These are phyloP conservation scores for Garra rufa DNA, from an alignment of 2,113 vertebrate genomes.

Conservation along the genomic window DNA sequence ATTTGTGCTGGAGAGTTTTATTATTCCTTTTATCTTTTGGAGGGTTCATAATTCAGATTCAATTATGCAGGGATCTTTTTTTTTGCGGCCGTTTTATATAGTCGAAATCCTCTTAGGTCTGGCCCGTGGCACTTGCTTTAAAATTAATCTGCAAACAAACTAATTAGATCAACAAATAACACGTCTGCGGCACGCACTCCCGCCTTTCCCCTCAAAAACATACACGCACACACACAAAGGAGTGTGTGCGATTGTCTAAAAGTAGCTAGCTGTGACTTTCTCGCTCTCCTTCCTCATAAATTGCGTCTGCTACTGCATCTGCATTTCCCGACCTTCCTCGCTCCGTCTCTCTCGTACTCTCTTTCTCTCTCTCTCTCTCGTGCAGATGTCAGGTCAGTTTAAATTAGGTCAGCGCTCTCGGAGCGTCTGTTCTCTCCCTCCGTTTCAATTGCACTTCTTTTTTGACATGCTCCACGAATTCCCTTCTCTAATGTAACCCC, in stretches of 20 bases:
- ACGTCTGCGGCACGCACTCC: constrained; percentile 49
- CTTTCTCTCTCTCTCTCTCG: constrained; percentile 56
- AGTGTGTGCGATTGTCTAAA: neutral
- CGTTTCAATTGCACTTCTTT: constrained; percentile 39
- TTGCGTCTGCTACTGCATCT: constrained; percentile 36
- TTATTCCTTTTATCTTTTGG: constrained; percentile 26
- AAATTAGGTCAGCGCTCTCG: constrained; percentile 78
- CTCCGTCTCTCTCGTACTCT: constrained; percentile 32
- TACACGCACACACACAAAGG: constrained; percentile 30
- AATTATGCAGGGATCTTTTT: neutral
- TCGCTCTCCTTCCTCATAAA: constrained; percentile 12
- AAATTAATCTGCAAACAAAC: constrained; percentile 54
- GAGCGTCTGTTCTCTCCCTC: constrained; percentile 3
- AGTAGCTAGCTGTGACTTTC: constrained; percentile 27
- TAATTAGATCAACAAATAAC: constrained; percentile 68
- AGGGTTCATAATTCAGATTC: constrained; percentile 2
- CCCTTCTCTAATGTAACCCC: constrained; percentile 60
- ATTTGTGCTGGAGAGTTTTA: constrained; percentile 23
- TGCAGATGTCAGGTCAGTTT: constrained; percentile 80
- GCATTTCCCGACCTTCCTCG: constrained; percentile 45
- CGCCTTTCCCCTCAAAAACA: neutral
- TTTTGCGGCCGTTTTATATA: neutral
- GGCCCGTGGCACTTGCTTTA: constrained; percentile 53
- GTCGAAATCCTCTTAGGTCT: constrained; percentile 51
- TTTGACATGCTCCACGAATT: constrained; percentile 60